phyloP scores from a whole-genome alignment of 2,797 vertebrate genomes.

The Hozukius guyotensis region DNA sequence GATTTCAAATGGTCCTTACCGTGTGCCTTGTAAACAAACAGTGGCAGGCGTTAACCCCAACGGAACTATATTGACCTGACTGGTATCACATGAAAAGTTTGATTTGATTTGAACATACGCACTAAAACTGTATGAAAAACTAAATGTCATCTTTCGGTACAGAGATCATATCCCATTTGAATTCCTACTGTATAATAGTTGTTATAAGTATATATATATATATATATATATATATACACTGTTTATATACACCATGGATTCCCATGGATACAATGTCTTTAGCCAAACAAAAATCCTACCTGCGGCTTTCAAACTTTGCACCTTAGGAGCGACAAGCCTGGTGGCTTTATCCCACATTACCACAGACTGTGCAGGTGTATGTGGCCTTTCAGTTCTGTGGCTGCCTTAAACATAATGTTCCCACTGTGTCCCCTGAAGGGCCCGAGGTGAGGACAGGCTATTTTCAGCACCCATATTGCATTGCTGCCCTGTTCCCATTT shows the following conservation, averaged over 20 bases:
- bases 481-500: conserved; percentile 30
- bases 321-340: not conserved
- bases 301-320: not conserved
- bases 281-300: not conserved
- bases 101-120: not conserved
- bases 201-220: not conserved
- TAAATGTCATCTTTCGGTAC: not conserved
- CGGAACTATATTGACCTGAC: not conserved
- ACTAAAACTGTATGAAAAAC: not conserved
- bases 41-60: not conserved
- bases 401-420: conserved; percentile 36
- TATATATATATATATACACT: no score
- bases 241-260: no score
- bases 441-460: conserved; percentile 57
- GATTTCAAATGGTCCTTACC: not conserved
- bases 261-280: not conserved
- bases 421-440: conserved; percentile 45
- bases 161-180: not conserved
- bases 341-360: conserved; percentile 1
- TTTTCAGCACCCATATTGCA: conserved; percentile 52
- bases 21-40: not conserved
- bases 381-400: conserved; percentile 12
- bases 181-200: not conserved
- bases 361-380: conserved; percentile 15
- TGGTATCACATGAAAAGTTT: not conserved